A percentile compares a stretch with the other conserved stretches of the same genome.
Conservation (phyloP, 2,113 vertebrate genomes). For the mouse (Mus musculus) region GRCm39 chr3:130254001-130254500, state of each 20-base stretch:
- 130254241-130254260: neutral
- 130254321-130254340: neutral
- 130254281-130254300: constrained; percentile 13
- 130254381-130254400: neutral
- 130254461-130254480: neutral
- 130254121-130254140: neutral
- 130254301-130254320: neutral
- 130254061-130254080: neutral
- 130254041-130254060: neutral
- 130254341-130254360: too few species aligned
- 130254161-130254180: neutral
- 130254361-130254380: neutral
- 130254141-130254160: neutral
- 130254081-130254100: neutral
- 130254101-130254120: neutral
- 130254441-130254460: neutral
- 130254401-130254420: neutral
- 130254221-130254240: neutral
- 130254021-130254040: neutral
- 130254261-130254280: neutral
- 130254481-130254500: neutral
- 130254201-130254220: neutral
- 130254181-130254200: neutral
- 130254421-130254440: neutral
- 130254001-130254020: neutral